Percentiles rank a stretch among this genome's conserved stretches.
phyloP scores from a whole-genome alignment of 2,888 invertebrate species.

The Microdon myrmicae region DNA sequence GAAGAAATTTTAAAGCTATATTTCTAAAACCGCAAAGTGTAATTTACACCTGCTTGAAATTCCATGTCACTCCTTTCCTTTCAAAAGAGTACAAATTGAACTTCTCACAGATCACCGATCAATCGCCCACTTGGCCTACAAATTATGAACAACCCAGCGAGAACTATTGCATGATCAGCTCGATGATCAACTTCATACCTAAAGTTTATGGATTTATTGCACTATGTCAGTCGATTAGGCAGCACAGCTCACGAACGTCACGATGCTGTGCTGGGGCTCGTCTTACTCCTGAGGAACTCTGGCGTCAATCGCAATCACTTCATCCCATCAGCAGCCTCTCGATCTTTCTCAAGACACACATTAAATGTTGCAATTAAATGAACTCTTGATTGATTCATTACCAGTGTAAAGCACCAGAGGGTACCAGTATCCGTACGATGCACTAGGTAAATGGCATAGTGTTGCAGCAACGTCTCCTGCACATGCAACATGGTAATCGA shows the following conservation, averaged over 20 bases:
- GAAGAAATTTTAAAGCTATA: no score
- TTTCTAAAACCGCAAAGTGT: no score
- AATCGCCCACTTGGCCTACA: no score
- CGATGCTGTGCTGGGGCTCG: constrained; percentile 3
- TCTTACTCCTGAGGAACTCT: not conserved
- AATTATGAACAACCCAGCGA: no score
- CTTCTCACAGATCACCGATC: no score
- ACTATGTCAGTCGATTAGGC: not conserved
- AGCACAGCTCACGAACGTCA: constrained; percentile 11
- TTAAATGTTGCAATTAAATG: constrained; percentile 19
- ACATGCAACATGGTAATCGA: constrained; percentile 29
- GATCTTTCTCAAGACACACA: constrained; percentile 1
- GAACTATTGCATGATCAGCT: not conserved
- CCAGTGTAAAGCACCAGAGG: no score
- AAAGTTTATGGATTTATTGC: not conserved
- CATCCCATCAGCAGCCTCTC: constrained; percentile 9
- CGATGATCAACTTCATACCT: constrained; percentile 1
- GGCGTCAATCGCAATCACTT: constrained; percentile 1
- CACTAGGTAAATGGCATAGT: not conserved
- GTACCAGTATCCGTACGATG: no score
- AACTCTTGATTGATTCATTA: constrained; percentile 16
- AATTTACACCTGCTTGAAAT: no score
- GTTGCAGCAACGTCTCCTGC: constrained; percentile 4
- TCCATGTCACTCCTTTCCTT: no score
- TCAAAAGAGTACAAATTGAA: no score